Conservation (phyloP, 2,888 invertebrate genomes). For the Heliconius cydno region DNA sequence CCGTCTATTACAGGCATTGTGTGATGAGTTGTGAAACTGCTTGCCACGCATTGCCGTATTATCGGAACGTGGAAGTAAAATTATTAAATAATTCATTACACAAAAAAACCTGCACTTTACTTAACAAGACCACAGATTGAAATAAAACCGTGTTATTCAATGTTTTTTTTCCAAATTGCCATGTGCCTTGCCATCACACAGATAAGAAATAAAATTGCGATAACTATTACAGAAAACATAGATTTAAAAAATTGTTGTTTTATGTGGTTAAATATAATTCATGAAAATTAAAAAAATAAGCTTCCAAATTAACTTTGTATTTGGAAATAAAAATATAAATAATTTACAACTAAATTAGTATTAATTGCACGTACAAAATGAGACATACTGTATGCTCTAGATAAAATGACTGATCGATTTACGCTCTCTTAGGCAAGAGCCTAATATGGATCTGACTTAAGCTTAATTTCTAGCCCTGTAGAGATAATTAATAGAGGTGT, state of each 20-base stretch:
- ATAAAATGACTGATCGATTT: constrained; percentile 22
- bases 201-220: background rate
- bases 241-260: too few relatives aligned
- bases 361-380: constrained; percentile 35
- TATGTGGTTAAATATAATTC: too few relatives aligned
- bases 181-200: background rate
- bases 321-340: constrained; percentile 24
- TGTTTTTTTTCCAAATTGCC: background rate
- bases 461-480: constrained; percentile 15
- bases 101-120: background rate
- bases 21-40: too few relatives aligned
- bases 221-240: too few relatives aligned
- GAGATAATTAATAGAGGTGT: constrained; percentile 9
- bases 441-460: constrained; percentile 27
- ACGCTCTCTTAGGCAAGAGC: constrained; percentile 27
- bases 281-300: background rate
- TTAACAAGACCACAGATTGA: background rate
- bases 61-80: too few relatives aligned
- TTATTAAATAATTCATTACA: too few relatives aligned
- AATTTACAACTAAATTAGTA: constrained; percentile 28
- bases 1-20: too few relatives aligned
- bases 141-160: background rate
- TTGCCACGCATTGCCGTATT: too few relatives aligned
- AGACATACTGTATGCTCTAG: constrained; percentile 17
- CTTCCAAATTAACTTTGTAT: background rate